Conservation (phyloP, 2,797 vertebrate species). For the Pseudocheirus occidentalis region DNA sequence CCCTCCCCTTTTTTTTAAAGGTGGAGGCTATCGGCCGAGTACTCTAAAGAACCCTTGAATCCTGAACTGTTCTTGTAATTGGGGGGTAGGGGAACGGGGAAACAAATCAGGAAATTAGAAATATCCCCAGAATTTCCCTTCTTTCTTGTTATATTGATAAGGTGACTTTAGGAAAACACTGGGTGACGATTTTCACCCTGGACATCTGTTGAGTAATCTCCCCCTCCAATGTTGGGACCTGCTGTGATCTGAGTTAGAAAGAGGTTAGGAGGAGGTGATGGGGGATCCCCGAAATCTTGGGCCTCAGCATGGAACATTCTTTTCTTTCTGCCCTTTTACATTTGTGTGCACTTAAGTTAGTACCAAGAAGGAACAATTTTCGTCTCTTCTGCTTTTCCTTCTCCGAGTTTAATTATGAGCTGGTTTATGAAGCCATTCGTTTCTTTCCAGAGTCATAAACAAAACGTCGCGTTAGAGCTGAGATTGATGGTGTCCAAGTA, state of each 20-base stretch:
- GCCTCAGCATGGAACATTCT: not conserved
- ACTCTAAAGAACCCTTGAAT: not conserved
- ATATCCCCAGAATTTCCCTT: not conserved
- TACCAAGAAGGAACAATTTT: slow-evolving; percentile 57
- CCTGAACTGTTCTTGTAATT: not conserved
- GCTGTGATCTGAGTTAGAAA: not conserved
- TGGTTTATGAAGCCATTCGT: slow-evolving; percentile 89
- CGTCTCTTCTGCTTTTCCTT: not conserved
- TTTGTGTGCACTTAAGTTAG: slow-evolving; percentile 62
- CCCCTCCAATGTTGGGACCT: not conserved
- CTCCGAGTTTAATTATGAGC: slow-evolving; percentile 79
- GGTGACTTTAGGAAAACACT: not conserved
- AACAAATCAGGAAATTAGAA: not conserved
- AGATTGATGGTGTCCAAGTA: slow-evolving; percentile 91
- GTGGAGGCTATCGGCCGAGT: not conserved
- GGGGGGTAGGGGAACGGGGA: not conserved
- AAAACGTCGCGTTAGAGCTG: slow-evolving; percentile 92
- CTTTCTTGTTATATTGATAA: not conserved
- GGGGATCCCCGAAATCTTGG: not conserved
- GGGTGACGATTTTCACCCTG: not conserved
- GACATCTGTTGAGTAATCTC: not conserved
- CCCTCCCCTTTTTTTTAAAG: slow-evolving; percentile 20
- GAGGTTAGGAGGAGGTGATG: not conserved
- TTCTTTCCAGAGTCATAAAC: slow-evolving; percentile 92
- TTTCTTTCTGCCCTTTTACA: not conserved